A percentile compares a stretch with the other conserved stretches of the same genome.
phyloP scores from a whole-genome alignment of 2,113 vertebrate genomes.

The Melanerpes formicivorus region DNA sequence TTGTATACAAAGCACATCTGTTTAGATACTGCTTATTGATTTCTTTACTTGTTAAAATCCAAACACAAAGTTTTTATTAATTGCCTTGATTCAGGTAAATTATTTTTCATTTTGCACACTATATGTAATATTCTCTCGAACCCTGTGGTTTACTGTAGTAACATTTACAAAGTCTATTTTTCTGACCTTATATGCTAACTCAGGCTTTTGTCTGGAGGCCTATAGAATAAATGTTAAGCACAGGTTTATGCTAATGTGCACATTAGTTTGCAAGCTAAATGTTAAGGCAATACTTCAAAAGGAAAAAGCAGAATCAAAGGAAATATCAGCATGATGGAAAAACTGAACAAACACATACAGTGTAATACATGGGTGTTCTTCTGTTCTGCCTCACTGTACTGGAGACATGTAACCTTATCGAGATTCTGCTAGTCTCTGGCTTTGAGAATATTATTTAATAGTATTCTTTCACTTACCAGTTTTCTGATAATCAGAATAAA shows the following conservation, averaged over 20 bases:
- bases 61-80: not conserved
- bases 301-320: slow-evolving; percentile 46
- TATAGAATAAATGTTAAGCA: slow-evolving; percentile 78
- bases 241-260: slow-evolving; percentile 71
- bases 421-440: not conserved
- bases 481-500: not conserved
- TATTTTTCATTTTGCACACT: not conserved
- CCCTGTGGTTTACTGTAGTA: slow-evolving; percentile 48
- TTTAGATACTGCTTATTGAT: not conserved
- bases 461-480: not conserved
- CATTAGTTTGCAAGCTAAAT: slow-evolving; percentile 70
- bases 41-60: not conserved
- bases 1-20: not conserved
- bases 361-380: slow-evolving; percentile 25
- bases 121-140: slow-evolving; percentile 8
- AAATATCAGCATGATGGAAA: slow-evolving; percentile 37
- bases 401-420: not conserved
- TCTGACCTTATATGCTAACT: slow-evolving; percentile 63
- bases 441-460: not conserved
- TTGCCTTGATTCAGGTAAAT: not conserved
- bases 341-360: slow-evolving; percentile 34
- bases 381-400: not conserved
- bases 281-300: slow-evolving; percentile 57
- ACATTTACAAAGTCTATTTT: slow-evolving; percentile 71
- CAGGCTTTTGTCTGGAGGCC: slow-evolving; percentile 68